A percentile compares a stretch with the other conserved stretches of the same genome.
phyloP scores from a whole-genome alignment of 1,140 invertebrate species.

The Drosophila eugracilis region DNA sequence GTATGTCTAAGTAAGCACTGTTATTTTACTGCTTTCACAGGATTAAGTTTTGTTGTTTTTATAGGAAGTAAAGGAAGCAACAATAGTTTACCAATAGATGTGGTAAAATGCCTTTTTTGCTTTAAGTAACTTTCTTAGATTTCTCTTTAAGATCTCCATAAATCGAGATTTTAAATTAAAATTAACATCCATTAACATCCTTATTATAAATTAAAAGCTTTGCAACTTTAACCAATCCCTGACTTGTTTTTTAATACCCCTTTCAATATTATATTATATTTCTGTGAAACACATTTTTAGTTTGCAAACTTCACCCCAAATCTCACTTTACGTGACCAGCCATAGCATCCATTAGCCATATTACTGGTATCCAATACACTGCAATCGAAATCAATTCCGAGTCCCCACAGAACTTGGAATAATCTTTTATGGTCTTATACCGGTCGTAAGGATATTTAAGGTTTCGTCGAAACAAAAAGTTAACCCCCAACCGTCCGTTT shows the following conservation, averaged over 20 bases:
- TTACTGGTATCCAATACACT: slow-evolving; percentile 28
- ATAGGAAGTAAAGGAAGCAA: too few species aligned
- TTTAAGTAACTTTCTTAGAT: too few species aligned
- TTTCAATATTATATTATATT: slow-evolving; percentile 5
- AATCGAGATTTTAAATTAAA: too few species aligned
- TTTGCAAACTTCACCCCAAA: slow-evolving; percentile 8
- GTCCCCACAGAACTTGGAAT: slow-evolving; percentile 24
- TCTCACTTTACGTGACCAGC: slow-evolving; percentile 11
- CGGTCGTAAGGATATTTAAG: slow-evolving; percentile 44
- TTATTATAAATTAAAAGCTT: slow-evolving; percentile 2
- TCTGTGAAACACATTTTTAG: slow-evolving; percentile 5
- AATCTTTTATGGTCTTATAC: slow-evolving; percentile 29
- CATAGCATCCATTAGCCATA: slow-evolving; percentile 21
- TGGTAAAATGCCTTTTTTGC: too few species aligned
- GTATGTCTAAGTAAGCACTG: slow-evolving; percentile 3
- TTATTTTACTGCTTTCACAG: not conserved
- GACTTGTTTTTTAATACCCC: slow-evolving; percentile 1
- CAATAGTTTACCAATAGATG: too few species aligned
- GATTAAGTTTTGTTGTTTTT: not conserved
- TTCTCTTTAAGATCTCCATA: too few species aligned
- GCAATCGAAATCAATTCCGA: slow-evolving; percentile 33
- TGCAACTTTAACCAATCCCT: not conserved
- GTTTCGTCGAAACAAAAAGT: slow-evolving; percentile 41
- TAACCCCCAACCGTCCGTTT: not conserved
- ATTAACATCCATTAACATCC: not conserved